Base-by-base conservation (phyloP, 1,140 invertebrate genomes). In the Panagrolaimus sp. region DNA sequence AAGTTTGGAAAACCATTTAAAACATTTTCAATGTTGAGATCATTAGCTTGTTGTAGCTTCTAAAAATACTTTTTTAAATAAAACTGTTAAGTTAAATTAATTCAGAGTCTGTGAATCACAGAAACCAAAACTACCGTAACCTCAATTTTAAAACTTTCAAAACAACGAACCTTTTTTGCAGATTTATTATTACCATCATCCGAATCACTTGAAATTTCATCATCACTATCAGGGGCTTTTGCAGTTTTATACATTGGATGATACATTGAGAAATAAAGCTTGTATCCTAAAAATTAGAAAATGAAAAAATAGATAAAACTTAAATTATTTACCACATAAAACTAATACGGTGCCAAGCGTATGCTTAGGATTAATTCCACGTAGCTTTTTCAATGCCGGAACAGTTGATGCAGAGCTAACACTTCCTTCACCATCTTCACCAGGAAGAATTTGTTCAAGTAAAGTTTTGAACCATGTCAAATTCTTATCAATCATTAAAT, bases 211-310 rank as follows among this genome's bases (percentile, higher is more conserved):
- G 61, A 70, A n/a, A 27, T 9, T 9, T 63, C 67, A 45, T 80
- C 73, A 38, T 70, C 75, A 27, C 68, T 70, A 63, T 72, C 70
- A 1, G 67, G 67, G n/a, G 67, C 43, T 31, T 64, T 69, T 1
- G 66, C 14, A 14, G 68, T 63, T 8, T 44, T 51, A 63, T 83
- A 78, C 69, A 74, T 82, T 44, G 93, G 92, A 85, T 98, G 94
- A 85, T 96, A 98, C 86, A 98, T 93, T 83, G 92, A 96, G 85
- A 96, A 97, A 85, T 97, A 97, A 85, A 93, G 93, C 62, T 93
- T 87, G 84, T 93, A 91, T 5, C 94, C n/a, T n/a, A n/a, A n/a
- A n/a, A n/a, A n/a, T n/a, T n/a, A n/a, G n/a, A n/a, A n/a, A n/a
- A n/a, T n/a, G n/a, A n/a, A n/a, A n/a, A n/a, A n/a, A n/a, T n/a